Percentiles rank a stretch among this genome's conserved stretches.
Conservation (phyloP, 2,797 vertebrate genomes). For the Sebastolobus altivelis region DNA sequence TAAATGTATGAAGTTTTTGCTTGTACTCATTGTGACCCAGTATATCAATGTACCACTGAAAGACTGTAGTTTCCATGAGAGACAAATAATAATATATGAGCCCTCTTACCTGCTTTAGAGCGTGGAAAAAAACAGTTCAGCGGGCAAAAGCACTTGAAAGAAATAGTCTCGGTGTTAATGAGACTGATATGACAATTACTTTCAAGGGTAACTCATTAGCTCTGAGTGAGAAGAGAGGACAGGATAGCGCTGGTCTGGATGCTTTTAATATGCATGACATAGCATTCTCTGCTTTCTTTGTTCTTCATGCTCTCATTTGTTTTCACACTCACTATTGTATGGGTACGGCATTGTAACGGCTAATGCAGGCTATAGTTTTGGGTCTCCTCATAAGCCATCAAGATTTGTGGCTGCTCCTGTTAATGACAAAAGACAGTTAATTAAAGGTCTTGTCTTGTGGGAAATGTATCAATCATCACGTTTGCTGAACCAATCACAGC, state of each 20-base stretch:
- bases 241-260: constrained; percentile 7
- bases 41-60: not conserved
- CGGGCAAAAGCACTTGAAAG: constrained; percentile 59
- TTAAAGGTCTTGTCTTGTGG: constrained; percentile 70
- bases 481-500: constrained; percentile 51
- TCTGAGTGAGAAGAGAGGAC: constrained; percentile 49
- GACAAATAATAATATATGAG: not conserved
- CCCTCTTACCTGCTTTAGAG: constrained; percentile 28
- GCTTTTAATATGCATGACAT: constrained; percentile 64
- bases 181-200: constrained; percentile 77
- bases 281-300: constrained; percentile 24
- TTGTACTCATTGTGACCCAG: constrained; percentile 9
- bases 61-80: not conserved
- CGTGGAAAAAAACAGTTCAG: constrained; percentile 46
- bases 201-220: constrained; percentile 75
- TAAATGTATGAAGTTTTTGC: not conserved
- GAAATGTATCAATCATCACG: constrained; percentile 59
- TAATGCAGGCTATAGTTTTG: constrained; percentile 26
- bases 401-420: constrained; percentile 35
- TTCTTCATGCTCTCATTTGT: constrained; percentile 26
- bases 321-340: constrained; percentile 8
- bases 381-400: constrained; percentile 43
- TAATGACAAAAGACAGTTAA: constrained; percentile 74
- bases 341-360: not conserved
- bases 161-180: constrained; percentile 70